A percentile compares a stretch with the other conserved stretches of the same genome.
phyloP scores from a whole-genome alignment of 2,888 invertebrate genomes.

The Itoplectis maculator region DNA sequence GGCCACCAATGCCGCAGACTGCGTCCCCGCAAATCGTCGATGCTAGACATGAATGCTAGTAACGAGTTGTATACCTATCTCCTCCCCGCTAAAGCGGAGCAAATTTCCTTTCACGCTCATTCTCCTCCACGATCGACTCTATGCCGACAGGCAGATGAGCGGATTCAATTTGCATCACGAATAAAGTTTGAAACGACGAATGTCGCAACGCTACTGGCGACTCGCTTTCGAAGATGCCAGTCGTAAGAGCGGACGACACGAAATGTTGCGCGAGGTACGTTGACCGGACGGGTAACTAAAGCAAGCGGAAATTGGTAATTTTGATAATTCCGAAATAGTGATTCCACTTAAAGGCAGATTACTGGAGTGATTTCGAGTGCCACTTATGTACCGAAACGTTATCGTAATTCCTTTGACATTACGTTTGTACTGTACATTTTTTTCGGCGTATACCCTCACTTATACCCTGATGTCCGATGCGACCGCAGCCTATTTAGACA shows the following conservation, averaged over 20 bases:
- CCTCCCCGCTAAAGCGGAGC: background rate
- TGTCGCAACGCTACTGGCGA: background rate
- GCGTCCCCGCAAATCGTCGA: conserved; percentile 27
- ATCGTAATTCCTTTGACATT: too few relatives aligned
- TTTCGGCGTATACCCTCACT: too few relatives aligned
- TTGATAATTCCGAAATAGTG: background rate
- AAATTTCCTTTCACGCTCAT: conserved; percentile 27
- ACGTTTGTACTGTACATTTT: too few relatives aligned
- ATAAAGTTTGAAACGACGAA: conserved; percentile 16
- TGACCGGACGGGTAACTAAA: too few relatives aligned
- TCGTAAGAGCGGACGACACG: background rate
- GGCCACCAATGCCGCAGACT: background rate
- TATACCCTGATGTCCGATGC: too few relatives aligned
- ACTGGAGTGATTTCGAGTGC: background rate
- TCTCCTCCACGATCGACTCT: background rate
- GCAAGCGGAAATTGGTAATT: background rate
- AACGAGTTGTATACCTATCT: conserved; percentile 45
- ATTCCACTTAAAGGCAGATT: background rate
- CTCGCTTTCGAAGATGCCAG: background rate
- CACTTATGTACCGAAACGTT: background rate
- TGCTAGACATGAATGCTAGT: conserved; percentile 49
- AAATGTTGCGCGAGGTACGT: background rate
- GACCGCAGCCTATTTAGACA: too few relatives aligned
- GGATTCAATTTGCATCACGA: conserved; percentile 23
- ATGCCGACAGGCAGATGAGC: background rate